phyloP scores from a whole-genome alignment of 2,888 invertebrate genomes.

The Lasius fuliginosus region DNA sequence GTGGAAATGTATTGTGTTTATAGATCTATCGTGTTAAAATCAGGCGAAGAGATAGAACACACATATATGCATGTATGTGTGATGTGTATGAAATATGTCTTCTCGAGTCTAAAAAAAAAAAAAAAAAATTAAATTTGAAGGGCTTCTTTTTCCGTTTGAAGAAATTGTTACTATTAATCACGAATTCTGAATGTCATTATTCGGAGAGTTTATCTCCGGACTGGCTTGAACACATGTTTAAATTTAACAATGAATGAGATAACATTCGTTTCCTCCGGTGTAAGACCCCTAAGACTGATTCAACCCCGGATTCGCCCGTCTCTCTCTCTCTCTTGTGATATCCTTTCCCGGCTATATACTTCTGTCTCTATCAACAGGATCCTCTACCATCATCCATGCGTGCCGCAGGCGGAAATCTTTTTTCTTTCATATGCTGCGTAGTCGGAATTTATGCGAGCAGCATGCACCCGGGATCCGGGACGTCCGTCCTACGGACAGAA shows the following conservation, averaged over 20 bases:
- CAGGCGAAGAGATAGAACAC: not conserved
- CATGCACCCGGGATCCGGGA: constrained; percentile 55
- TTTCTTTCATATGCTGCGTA: constrained; percentile 79
- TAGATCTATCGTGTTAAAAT: constrained; percentile 3
- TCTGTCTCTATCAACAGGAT: constrained; percentile 49
- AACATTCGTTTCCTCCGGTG: constrained; percentile 59
- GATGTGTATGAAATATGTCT: not conserved
- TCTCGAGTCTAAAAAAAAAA: not conserved
- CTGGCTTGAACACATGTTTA: constrained; percentile 18
- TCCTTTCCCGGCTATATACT: constrained; percentile 35
- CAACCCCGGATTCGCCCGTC: constrained; percentile 50
- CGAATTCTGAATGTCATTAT: not conserved
- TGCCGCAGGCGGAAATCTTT: constrained; percentile 67
- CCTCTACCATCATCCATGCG: constrained; percentile 49
- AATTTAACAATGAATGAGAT: constrained; percentile 50
- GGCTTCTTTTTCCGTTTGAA: not conserved
- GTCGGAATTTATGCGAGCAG: constrained; percentile 81
- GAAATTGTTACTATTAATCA: not conserved
- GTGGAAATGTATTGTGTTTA: not conserved
- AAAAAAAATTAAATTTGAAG: not conserved
- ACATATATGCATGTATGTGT: not conserved
- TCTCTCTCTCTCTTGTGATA: constrained; percentile 28
- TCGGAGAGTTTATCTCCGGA: not conserved
- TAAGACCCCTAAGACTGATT: constrained; percentile 71
- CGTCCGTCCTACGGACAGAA: constrained; percentile 78